Conservation (phyloP, 2,797 vertebrate genomes). For the Halcyon badia region DNA sequence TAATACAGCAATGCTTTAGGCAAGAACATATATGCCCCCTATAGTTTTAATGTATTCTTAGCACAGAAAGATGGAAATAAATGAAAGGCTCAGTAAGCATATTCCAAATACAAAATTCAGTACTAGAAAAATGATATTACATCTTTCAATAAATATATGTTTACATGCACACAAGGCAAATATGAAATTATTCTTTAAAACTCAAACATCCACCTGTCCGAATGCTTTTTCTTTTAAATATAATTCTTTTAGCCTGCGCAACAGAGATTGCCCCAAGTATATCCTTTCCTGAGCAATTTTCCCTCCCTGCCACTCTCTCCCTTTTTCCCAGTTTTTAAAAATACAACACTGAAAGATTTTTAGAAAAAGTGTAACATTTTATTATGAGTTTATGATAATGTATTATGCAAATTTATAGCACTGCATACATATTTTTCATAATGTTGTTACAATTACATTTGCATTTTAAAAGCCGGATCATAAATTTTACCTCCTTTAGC, state of each 20-base stretch:
- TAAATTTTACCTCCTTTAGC: background rate
- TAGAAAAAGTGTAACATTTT: background rate
- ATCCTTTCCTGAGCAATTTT: background rate
- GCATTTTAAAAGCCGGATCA: background rate
- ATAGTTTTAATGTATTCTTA: constrained; percentile 17
- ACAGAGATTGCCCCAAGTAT: background rate
- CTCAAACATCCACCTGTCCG: background rate
- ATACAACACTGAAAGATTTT: background rate
- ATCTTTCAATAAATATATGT: background rate
- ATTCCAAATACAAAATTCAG: background rate
- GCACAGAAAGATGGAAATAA: background rate
- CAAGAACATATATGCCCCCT: constrained; percentile 40
- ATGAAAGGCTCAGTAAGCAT: background rate
- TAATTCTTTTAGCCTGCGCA: background rate
- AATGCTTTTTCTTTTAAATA: background rate
- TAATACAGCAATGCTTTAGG: constrained; percentile 6
- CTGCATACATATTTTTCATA: background rate
- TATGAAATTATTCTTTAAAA: background rate
- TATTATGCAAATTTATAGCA: background rate
- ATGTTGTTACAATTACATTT: background rate
- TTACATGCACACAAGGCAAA: background rate
- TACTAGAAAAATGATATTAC: background rate
- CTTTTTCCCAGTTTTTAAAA: background rate
- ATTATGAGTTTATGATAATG: background rate
- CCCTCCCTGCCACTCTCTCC: background rate